phyloP scores from a whole-genome alignment of 2,113 vertebrate genomes.

The Chunga burmeisteri region DNA sequence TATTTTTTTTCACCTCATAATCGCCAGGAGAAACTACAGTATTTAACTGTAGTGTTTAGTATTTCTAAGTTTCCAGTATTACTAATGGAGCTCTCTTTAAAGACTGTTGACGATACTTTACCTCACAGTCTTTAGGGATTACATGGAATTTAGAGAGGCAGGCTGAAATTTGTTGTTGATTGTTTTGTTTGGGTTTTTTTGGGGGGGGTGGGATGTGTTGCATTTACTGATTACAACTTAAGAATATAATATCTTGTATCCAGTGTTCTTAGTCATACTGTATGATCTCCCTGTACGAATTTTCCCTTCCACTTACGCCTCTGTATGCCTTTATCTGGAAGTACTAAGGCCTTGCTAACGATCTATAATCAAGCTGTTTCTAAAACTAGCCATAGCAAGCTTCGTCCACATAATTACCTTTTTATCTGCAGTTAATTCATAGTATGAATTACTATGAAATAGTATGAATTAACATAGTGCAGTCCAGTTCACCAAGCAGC shows the following conservation, averaged over 20 bases:
- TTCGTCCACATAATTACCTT: background rate
- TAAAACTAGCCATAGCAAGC: background rate
- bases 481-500: background rate
- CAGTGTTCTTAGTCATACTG: background rate
- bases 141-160: background rate
- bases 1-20: background rate
- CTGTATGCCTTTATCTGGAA: background rate
- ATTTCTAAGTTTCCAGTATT: background rate
- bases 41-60: background rate
- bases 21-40: background rate
- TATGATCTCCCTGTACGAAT: fast-evolving
- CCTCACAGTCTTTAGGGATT: background rate
- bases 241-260: background rate
- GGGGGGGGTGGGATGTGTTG: background rate
- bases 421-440: background rate
- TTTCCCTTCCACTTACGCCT: background rate
- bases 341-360: background rate
- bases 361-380: background rate
- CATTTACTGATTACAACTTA: background rate
- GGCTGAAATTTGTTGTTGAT: background rate
- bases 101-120: background rate
- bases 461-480: background rate
- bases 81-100: background rate
- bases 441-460: background rate
- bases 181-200: background rate